These are phyloP conservation scores for Deilephila elpenor DNA, from an alignment of 2,888 invertebrate genomes.

Conservation along the genomic window DNA sequence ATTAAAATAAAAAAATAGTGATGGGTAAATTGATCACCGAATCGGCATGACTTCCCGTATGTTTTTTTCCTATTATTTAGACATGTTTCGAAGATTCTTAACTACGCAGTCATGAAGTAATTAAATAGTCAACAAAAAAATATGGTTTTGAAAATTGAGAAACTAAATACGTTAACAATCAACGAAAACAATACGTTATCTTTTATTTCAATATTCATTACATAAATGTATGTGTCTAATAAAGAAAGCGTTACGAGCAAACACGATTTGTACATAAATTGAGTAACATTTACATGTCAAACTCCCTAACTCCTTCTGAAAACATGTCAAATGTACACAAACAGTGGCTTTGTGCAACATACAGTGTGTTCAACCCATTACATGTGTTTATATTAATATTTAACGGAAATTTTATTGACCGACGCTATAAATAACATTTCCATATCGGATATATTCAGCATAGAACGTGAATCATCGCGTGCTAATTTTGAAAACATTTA, in stretches of 20 bases:
- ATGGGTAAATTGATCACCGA: slow-evolving; percentile 6
- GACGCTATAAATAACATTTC: slow-evolving; percentile 1
- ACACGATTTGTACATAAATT: slow-evolving; percentile 45
- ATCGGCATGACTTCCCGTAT: slow-evolving; percentile 22
- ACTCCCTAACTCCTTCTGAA: slow-evolving; percentile 22
- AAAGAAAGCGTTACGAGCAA: slow-evolving; percentile 48
- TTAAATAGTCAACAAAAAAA: slow-evolving; percentile 11
- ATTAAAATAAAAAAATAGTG: slow-evolving; percentile 3
- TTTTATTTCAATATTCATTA: slow-evolving; percentile 32
- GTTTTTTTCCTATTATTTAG: slow-evolving; percentile 17
- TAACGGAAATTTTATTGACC: slow-evolving; percentile 15
- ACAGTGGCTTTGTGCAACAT: background rate
- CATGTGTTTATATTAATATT: slow-evolving; percentile 9
- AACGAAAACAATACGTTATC: slow-evolving; percentile 3
- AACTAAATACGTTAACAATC: background rate
- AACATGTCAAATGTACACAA: slow-evolving; percentile 22
- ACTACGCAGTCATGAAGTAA: slow-evolving; percentile 31
- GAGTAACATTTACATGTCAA: slow-evolving; percentile 40
- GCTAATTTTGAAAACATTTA: slow-evolving; percentile 9
- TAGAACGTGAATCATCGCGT: background rate
- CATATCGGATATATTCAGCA: slow-evolving; percentile 10
- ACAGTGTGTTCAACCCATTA: background rate
- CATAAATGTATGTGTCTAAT: slow-evolving; percentile 39
- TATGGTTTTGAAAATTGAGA: background rate
- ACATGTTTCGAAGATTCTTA: slow-evolving; percentile 28